Evolutionary conservation across 2,797 vertebrate genomes (phyloP).

Genomic region (Triplophysa yarkandensis): DNA sequence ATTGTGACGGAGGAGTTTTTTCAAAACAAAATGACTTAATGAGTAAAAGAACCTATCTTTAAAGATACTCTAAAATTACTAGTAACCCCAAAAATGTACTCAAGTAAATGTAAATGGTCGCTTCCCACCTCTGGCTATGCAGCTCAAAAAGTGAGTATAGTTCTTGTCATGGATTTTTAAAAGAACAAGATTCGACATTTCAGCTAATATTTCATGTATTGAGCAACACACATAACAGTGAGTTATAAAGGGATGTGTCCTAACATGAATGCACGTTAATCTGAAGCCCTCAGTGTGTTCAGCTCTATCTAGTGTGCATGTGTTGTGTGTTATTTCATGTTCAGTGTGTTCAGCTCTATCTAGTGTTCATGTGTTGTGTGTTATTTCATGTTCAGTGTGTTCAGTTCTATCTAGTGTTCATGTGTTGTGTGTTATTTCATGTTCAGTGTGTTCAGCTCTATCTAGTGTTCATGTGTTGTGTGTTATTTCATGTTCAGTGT

Average conservation of each 20-base stretch:
- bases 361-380: not conserved
- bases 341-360: constrained; percentile 48
- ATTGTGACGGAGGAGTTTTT: no score
- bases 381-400: constrained; percentile 14
- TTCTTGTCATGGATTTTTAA: no score
- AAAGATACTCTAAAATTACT: no score
- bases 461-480: not conserved
- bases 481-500: constrained; percentile 2
- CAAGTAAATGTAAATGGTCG: no score
- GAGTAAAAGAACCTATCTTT: no score
- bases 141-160: no score
- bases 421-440: not conserved
- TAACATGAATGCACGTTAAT: not conserved
- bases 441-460: constrained; percentile 46
- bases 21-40: no score
- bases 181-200: not conserved
- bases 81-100: not conserved
- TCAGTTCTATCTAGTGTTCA: constrained; percentile 38
- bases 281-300: not conserved
- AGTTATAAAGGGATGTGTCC: not conserved
- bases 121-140: no score
- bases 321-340: not conserved
- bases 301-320: not conserved
- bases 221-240: not conserved
- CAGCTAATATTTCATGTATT: not conserved